Percentiles rank a stretch among this genome's conserved stretches.
These are phyloP conservation scores for Tetrapedia diversipes DNA, from an alignment of 2,888 invertebrate genomes.

Conservation along the genomic window DNA sequence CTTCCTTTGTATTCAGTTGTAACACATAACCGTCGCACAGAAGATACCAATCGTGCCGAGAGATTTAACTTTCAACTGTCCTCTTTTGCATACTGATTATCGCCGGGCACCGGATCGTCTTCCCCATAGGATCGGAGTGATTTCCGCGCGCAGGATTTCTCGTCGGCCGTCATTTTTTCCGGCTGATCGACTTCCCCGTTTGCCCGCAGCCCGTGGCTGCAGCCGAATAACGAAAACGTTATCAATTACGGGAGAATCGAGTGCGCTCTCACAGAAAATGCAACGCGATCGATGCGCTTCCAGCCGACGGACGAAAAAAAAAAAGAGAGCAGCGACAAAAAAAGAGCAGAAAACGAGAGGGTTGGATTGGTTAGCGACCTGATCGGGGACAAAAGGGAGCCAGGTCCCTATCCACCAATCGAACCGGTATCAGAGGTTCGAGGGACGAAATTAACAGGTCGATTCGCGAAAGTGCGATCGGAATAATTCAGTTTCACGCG, in stretches of 20 bases:
- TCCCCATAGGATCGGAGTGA: slow-evolving; percentile 20
- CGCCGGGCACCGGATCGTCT: slow-evolving; percentile 1
- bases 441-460: slow-evolving; percentile 62
- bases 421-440: slow-evolving; percentile 36
- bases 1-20: no score
- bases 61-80: slow-evolving; percentile 14
- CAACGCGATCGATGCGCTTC: slow-evolving; percentile 38
- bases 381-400: slow-evolving; percentile 22
- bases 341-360: background rate
- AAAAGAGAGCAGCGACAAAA: background rate
- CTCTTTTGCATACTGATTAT: background rate
- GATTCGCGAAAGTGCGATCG: slow-evolving; percentile 64
- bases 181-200: slow-evolving; percentile 60
- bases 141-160: slow-evolving; percentile 29
- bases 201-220: slow-evolving; percentile 38
- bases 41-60: no score
- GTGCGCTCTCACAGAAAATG: slow-evolving; percentile 62
- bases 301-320: slow-evolving; percentile 21
- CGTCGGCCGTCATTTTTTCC: slow-evolving; percentile 50
- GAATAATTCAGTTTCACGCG: slow-evolving; percentile 68
- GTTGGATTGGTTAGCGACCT: slow-evolving; percentile 33
- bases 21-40: no score
- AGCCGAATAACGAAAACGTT: slow-evolving; percentile 64
- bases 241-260: slow-evolving; percentile 63
- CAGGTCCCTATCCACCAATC: no score